Conservation (phyloP, 2,113 vertebrate genomes). For the Redunca redunca region DNA sequence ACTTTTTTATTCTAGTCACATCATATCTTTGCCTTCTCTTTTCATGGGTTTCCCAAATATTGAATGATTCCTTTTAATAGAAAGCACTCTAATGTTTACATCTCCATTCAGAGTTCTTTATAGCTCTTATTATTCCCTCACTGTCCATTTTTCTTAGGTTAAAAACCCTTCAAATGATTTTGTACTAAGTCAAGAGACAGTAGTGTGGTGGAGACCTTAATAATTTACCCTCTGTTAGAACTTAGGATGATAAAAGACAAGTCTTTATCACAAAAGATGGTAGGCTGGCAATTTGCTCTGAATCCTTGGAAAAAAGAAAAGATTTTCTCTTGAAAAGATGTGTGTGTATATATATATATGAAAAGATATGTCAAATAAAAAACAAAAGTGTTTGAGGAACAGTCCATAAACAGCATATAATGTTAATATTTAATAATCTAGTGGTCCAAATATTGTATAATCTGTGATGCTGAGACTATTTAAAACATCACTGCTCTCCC, state of each 20-base stretch:
- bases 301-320: not conserved
- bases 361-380: not conserved
- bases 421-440: not conserved
- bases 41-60: not conserved
- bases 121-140: not conserved
- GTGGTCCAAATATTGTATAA: not conserved
- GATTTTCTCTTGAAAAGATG: not conserved
- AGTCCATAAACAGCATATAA: not conserved
- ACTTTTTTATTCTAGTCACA: not conserved
- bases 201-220: not conserved
- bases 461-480: accelerated
- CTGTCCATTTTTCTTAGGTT: not conserved
- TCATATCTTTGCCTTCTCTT: not conserved
- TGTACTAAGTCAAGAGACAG: not conserved
- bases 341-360: not conserved
- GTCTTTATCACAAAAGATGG: not conserved
- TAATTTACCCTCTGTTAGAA: not conserved
- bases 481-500: accelerated
- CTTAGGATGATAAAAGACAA: not conserved
- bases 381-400: not conserved
- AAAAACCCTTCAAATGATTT: not conserved
- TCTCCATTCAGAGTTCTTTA: too few species aligned
- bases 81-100: not conserved
- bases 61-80: not conserved
- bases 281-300: not conserved